Evolutionary conservation across 2,888 invertebrate genomes (phyloP).

Genomic region (Dioctria linearis): DNA sequence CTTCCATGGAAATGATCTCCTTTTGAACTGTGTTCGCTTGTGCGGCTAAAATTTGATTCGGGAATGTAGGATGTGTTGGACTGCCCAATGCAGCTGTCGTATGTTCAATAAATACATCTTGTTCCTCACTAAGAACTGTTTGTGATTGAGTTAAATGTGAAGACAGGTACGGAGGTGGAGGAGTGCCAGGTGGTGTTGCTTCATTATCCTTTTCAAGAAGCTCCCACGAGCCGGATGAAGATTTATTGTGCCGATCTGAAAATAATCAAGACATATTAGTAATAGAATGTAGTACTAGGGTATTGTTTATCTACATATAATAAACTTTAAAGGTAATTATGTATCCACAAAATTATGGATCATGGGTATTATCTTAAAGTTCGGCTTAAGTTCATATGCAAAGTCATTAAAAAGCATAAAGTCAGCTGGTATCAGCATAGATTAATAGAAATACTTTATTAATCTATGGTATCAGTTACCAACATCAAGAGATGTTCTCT

Average conservation of each 20-base stretch:
- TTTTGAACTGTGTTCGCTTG: conserved; percentile 74
- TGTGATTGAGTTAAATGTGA: conserved; percentile 61
- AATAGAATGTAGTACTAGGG: neutral
- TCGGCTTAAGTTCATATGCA: no score
- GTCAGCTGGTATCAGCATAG: no score
- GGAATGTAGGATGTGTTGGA: conserved; percentile 60
- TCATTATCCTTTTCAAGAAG: conserved; percentile 69
- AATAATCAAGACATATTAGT: neutral
- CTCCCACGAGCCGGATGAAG: conserved; percentile 71
- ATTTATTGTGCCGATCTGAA: conserved; percentile 68
- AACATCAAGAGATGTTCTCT: no score
- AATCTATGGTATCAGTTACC: no score
- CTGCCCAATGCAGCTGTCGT: conserved; percentile 59
- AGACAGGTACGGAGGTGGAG: conserved; percentile 61
- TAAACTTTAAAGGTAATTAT: no score
- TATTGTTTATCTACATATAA: neutral
- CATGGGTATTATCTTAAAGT: no score
- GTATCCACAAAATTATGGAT: no score
- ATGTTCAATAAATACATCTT: conserved; percentile 43
- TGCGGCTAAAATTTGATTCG: conserved; percentile 67
- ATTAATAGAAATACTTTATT: no score
- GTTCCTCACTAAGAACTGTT: conserved; percentile 36
- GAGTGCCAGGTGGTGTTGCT: conserved; percentile 80
- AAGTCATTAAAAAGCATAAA: no score
- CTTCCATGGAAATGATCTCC: conserved; percentile 95